A percentile compares a stretch with the other conserved stretches of the same genome.
These are phyloP conservation scores for Chelonus formosanus DNA, from an alignment of 2,888 invertebrate species.

Conservation along the genomic window DNA sequence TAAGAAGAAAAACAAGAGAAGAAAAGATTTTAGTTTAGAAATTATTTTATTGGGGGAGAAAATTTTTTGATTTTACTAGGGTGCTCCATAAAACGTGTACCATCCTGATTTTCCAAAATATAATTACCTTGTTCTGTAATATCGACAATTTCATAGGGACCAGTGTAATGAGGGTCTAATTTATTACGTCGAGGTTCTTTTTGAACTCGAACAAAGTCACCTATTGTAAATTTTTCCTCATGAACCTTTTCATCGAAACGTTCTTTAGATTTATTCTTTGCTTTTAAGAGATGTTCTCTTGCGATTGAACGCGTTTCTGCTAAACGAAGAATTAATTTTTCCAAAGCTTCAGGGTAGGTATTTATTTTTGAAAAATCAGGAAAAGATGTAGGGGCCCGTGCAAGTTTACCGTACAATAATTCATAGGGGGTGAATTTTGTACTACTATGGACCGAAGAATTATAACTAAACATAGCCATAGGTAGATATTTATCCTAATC, in stretches of 20 bases:
- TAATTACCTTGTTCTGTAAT: too few relatives aligned
- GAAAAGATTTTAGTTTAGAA: too few relatives aligned
- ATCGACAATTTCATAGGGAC: too few relatives aligned
- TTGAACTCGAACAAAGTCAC: neutral
- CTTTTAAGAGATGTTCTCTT: neutral
- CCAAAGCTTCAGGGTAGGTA: neutral
- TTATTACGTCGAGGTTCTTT: too few relatives aligned
- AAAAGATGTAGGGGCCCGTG: slow-evolving; percentile 11
- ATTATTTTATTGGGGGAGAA: too few relatives aligned
- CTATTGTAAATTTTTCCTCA: neutral
- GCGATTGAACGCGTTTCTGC: neutral
- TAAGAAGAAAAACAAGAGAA: too few relatives aligned
- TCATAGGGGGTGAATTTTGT: slow-evolving; percentile 33
- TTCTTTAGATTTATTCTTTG: slow-evolving; percentile 9
- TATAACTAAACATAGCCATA: slow-evolving; percentile 11
- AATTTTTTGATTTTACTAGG: too few relatives aligned
- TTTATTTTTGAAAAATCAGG: neutral
- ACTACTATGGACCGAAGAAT: slow-evolving; percentile 12
- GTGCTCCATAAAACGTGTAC: too few relatives aligned
- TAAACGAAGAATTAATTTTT: neutral
- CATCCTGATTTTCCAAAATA: too few relatives aligned
- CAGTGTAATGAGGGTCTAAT: too few relatives aligned
- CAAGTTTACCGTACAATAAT: slow-evolving; percentile 25
- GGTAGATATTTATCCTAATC: slow-evolving; percentile 11
- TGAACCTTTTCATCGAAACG: slow-evolving; percentile 13